Base-by-base conservation (phyloP, 2,113 vertebrate species). In the Salvelinus namaycush region DNA sequence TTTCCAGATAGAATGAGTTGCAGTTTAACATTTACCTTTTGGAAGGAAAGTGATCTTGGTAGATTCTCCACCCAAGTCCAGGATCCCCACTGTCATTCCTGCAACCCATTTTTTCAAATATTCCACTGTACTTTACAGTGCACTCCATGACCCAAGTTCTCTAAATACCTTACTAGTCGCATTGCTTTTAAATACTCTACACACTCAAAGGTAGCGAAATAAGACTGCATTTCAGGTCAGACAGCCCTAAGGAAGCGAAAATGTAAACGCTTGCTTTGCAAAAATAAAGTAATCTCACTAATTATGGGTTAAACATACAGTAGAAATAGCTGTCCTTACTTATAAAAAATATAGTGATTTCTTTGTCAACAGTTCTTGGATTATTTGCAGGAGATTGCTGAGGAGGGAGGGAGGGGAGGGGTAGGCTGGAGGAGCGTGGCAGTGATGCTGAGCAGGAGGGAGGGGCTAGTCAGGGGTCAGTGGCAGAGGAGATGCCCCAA, bases 51-150 rank as follows among this genome's bases (percentile, higher is more conserved):
- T n/a, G n/a, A n/a, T n/a, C n/a, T n/a, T n/a, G n/a, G n/a, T n/a
- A n/a, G n/a, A n/a, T n/a, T 95, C 98, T 79, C 98, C 98, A 69
- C 98, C 98, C 83, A 99, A 82, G 88, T 99, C 98, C 92, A 99
- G 88, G 85, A 93, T 99, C 16, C 97, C 97, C 73, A 97, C 90
- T 22, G 96, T 98, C 85, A 39, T 31, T 76, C 18, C 60, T 71
- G 39, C 9, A 44, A 44, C 39, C 2, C 0, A 44, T 44, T 62
- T 62, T 14, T 62, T 22, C 59, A 24, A 79, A 27, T 77, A 78
- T 76, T 67, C 72, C 84, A 84, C 79, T 88, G 67, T 75, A 51
- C 64, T 78, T 14, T 66, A 74, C 79, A 84, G 79, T 79, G 79
- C 74, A 76, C 79, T 80, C 81, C 84, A 87, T 80, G 79, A 89